Evolutionary conservation across 2,113 vertebrate species (phyloP), one percentile per base, ranked within the genome.

Genomic region (Odobenus rosmarus): DNA sequence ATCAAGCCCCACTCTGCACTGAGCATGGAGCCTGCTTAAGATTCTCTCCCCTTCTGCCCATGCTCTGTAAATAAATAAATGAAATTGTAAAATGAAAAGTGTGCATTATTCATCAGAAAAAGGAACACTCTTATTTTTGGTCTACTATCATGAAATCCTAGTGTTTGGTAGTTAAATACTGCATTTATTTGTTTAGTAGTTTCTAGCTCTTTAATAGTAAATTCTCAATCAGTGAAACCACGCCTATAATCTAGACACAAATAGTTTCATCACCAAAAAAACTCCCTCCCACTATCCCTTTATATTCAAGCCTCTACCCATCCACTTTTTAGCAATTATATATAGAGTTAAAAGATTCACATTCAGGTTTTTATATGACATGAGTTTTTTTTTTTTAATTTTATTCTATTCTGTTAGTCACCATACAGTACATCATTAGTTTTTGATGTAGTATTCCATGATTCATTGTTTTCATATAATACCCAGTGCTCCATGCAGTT

Each of bases 21-120:
- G 33, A 19, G 67, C 67, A 69, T 69, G 67, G 33, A 36, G 16
- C 33, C 33, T 69, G 67, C 67, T 69, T 19, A 69, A 69, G 33
- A 36, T 36, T 69, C 67, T 69, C 67, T 0, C 33, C 16, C 16
- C 33, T n/a, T 69, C 67, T n/a, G 28, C 67, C 16, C 18, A 19
- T 16, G 8, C n/a, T 69, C 33, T 14, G 16, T 69, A 69, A n/a
- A 69, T 69, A 19, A 69, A 69, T n/a, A n/a, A 67, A 83, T 77
- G 39, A 88, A 96, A 71, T 62, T 88, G 1, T 74, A 92, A 92
- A 88, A 69, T 67, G 51, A 77, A 62, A 79, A 77, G 19, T 86
- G 4, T 61, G 8, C 67, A 49, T 42, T 85, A 90, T 59, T 90
- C 1, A 39, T 62, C 57, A 93, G 36, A 19, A 88, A 81, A 86